Conservation (phyloP, 2,797 vertebrate genomes). For the Argyrosomus regius region DNA sequence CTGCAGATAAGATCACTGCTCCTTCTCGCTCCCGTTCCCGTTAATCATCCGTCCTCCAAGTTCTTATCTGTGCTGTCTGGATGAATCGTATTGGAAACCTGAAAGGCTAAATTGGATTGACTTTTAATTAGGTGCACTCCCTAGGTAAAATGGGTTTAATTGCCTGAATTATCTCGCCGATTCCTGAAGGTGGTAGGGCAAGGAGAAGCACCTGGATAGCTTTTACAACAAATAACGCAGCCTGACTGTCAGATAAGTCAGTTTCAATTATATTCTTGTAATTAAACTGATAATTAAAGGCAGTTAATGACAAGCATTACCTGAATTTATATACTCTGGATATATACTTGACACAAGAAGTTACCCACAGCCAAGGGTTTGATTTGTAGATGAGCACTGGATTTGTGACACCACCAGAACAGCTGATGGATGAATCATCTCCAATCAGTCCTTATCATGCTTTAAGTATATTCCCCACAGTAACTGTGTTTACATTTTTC, state of each 20-base stretch:
- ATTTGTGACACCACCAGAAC: background rate
- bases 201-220: slow-evolving; percentile 29
- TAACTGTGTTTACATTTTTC: background rate
- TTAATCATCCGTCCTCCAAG: slow-evolving; percentile 55
- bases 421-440: background rate
- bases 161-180: slow-evolving; percentile 68
- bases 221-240: slow-evolving; percentile 47
- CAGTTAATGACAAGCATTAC: slow-evolving; percentile 2
- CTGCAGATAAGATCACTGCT: slow-evolving; percentile 66
- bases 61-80: slow-evolving; percentile 58
- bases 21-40: slow-evolving; percentile 31
- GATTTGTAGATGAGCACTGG: background rate
- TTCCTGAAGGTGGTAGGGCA: slow-evolving; percentile 32
- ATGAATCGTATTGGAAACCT: slow-evolving; percentile 62
- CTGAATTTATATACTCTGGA: background rate
- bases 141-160: slow-evolving; percentile 76
- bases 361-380: background rate
- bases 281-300: slow-evolving; percentile 29
- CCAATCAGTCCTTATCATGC: background rate
- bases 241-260: slow-evolving; percentile 4
- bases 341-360: slow-evolving; percentile 1
- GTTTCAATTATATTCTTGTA: slow-evolving; percentile 24
- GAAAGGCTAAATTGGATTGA: slow-evolving; percentile 76
- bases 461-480: background rate
- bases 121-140: slow-evolving; percentile 80